Evolutionary conservation across 2,797 vertebrate species (phyloP).

Genomic region (Lacerta bilineata): DNA sequence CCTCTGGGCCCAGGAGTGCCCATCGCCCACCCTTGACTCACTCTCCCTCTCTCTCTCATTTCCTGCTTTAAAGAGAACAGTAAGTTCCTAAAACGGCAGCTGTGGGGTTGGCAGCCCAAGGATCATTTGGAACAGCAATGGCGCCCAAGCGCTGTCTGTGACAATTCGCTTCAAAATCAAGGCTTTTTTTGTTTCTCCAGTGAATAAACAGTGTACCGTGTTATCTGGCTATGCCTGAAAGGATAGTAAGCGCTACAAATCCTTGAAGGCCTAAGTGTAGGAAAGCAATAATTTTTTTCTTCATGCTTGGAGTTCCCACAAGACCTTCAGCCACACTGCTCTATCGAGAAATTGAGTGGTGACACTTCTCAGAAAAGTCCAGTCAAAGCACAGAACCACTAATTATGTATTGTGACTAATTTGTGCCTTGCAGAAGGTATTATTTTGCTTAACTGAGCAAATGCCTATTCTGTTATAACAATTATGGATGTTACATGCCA

Average conservation of each 20-base stretch:
- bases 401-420: neutral
- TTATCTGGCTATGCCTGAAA: slow-evolving; percentile 37
- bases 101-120: neutral
- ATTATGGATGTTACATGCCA: too few species aligned
- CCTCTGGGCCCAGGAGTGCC: neutral
- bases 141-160: neutral
- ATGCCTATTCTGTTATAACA: too few species aligned
- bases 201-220: neutral
- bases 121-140: neutral
- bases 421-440: neutral
- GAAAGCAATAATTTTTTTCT: slow-evolving; percentile 44
- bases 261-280: slow-evolving; percentile 34
- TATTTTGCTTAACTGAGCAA: neutral
- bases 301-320: slow-evolving; percentile 44
- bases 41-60: neutral
- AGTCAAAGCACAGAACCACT: slow-evolving; percentile 58
- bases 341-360: slow-evolving; percentile 51
- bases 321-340: slow-evolving; percentile 48
- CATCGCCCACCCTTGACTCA: neutral
- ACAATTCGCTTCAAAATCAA: neutral
- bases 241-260: slow-evolving; percentile 40
- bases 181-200: neutral
- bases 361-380: slow-evolving; percentile 54
- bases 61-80: neutral
- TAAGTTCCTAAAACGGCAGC: neutral